These are phyloP conservation scores for Trichoplusia ni DNA, from an alignment of 1,140 invertebrate genomes.

Conservation along the genomic window DNA sequence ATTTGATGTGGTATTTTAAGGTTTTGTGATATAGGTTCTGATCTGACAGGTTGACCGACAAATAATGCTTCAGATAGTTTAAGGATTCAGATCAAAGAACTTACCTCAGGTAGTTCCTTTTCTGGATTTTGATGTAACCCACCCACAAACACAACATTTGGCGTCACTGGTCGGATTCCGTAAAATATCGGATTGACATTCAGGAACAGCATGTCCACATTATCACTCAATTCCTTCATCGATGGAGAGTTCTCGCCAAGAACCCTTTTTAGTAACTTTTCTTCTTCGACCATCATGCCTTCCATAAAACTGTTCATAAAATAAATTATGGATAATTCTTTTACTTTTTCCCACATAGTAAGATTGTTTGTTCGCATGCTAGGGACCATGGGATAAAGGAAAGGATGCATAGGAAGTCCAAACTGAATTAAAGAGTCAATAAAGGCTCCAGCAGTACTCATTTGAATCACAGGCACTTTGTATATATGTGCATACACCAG, in stretches of 20 bases:
- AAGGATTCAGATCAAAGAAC: too few species aligned
- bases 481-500: too few species aligned
- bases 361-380: constrained; percentile 35
- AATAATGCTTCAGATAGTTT: too few species aligned
- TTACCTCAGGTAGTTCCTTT: too few species aligned
- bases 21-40: too few species aligned
- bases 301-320: background rate
- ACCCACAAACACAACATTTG: too few species aligned
- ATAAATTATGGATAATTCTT: background rate
- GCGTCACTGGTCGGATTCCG: too few species aligned
- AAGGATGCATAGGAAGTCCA: constrained; percentile 63
- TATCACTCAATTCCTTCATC: background rate
- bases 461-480: constrained; percentile 59
- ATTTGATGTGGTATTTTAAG: too few species aligned
- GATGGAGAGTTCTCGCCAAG: background rate
- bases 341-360: constrained; percentile 23
- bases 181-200: too few species aligned
- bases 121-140: too few species aligned
- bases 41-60: too few species aligned
- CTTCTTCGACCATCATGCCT: too few species aligned
- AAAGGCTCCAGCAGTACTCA: constrained; percentile 49
- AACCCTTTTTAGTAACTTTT: background rate
- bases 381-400: constrained; percentile 63
- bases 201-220: background rate
- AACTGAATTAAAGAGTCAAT: constrained; percentile 38